A percentile compares a stretch with the other conserved stretches of the same genome.
phyloP scores from a whole-genome alignment of 53 echinoderm and acorn worm genomes.

The Paracentrotus lividus region DNA sequence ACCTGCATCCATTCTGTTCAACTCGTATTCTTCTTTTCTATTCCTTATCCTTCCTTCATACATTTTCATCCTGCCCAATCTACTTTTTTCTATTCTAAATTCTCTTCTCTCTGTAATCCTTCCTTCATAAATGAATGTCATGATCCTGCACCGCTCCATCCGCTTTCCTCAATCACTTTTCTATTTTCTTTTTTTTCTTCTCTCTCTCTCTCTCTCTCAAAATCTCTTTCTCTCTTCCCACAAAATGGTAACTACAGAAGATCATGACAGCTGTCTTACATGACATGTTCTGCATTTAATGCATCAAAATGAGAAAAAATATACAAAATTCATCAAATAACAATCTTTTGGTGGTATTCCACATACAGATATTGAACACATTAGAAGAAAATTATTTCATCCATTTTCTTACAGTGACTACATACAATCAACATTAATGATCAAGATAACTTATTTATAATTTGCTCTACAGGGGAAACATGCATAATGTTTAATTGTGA shows the following conservation, averaged over 20 bases:
- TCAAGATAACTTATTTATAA: background rate
- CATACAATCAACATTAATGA: background rate
- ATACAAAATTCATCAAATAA: constrained; percentile 8
- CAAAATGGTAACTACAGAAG: background rate
- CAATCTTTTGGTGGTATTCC: background rate
- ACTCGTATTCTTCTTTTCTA: too few relatives aligned
- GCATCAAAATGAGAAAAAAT: constrained; percentile 42
- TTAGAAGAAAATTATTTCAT: background rate
- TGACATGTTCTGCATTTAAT: constrained; percentile 31
- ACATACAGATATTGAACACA: background rate
- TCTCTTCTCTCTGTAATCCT: background rate
- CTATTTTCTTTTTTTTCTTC: background rate
- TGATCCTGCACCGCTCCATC: too few relatives aligned
- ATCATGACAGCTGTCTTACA: background rate
- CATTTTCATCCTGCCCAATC: too few relatives aligned
- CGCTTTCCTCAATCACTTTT: background rate
- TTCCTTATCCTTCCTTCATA: too few relatives aligned
- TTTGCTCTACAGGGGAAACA: background rate
- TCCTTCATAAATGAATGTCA: too few relatives aligned
- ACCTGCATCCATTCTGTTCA: too few relatives aligned
- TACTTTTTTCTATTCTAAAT: background rate
- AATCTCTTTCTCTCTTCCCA: background rate
- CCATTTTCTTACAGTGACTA: background rate
- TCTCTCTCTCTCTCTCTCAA: background rate
- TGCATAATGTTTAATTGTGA: too few relatives aligned